Conservation (phyloP, 2,888 invertebrate genomes). For the Limulus polyphemus region DNA sequence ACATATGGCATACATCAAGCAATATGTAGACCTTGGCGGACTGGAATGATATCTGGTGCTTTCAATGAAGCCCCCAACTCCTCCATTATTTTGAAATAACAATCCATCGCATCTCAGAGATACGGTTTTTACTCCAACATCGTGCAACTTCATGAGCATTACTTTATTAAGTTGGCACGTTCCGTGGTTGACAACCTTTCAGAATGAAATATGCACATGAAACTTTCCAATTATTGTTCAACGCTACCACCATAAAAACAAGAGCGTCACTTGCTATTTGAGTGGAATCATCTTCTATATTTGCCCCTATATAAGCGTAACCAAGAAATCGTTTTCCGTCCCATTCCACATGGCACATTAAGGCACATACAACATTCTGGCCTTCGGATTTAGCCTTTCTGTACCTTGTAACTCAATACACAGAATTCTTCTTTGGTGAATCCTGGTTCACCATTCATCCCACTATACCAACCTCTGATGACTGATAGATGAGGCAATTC, state of each 20-base stretch:
- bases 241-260: background rate
- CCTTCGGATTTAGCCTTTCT: too few species aligned
- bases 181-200: background rate
- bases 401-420: too few species aligned
- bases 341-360: background rate
- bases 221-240: conserved; percentile 1
- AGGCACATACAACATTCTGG: background rate
- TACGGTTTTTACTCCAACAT: background rate
- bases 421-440: too few species aligned
- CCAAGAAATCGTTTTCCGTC: background rate
- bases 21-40: background rate
- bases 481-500: too few species aligned
- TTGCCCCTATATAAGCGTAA: too few species aligned
- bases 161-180: background rate
- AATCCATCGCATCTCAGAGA: conserved; percentile 3
- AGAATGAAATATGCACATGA: background rate
- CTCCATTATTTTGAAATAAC: background rate
- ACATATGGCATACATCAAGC: conserved; percentile 1
- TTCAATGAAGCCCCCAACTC: background rate
- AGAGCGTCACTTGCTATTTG: background rate
- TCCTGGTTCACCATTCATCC: too few species aligned
- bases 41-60: background rate
- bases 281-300: too few species aligned
- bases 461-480: too few species aligned
- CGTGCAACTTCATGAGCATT: background rate